Conservation (phyloP, 2,113 vertebrate genomes). For the Antechinus stuartii region DNA sequence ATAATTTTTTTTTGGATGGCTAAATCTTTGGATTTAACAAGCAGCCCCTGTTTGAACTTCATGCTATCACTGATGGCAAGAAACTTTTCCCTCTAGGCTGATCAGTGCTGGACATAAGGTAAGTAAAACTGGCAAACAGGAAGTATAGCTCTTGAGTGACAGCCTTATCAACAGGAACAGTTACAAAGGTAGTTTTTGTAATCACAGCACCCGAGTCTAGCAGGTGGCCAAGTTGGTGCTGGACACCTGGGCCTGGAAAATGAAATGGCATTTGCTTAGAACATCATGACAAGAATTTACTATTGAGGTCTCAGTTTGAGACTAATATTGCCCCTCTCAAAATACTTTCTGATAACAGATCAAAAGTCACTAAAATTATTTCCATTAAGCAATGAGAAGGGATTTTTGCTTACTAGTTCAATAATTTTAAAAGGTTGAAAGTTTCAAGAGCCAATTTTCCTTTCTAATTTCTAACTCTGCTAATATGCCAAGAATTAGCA, state of each 20-base stretch:
- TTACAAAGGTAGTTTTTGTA: neutral
- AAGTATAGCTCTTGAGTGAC: neutral
- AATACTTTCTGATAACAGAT: neutral
- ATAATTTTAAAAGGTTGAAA: constrained; percentile 47
- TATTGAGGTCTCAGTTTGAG: neutral
- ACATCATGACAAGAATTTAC: neutral
- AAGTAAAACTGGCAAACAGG: neutral
- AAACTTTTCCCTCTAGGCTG: neutral
- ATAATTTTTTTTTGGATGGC: neutral
- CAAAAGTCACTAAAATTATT: neutral
- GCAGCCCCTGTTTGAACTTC: neutral
- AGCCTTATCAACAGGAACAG: neutral
- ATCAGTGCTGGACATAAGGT: neutral
- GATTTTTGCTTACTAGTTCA: constrained; percentile 5
- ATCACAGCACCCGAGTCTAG: neutral
- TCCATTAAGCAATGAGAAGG: neutral
- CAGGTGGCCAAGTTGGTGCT: neutral
- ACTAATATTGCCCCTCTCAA: neutral
- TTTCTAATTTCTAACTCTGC: constrained; percentile 35
- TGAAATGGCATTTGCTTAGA: neutral
- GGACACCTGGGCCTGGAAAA: neutral
- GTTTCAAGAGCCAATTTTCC: constrained; percentile 40
- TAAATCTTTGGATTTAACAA: neutral
- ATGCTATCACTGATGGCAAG: neutral
- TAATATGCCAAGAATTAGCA: neutral